phyloP scores from a whole-genome alignment of 2,113 vertebrate genomes.

The Dasyornis broadbenti region DNA sequence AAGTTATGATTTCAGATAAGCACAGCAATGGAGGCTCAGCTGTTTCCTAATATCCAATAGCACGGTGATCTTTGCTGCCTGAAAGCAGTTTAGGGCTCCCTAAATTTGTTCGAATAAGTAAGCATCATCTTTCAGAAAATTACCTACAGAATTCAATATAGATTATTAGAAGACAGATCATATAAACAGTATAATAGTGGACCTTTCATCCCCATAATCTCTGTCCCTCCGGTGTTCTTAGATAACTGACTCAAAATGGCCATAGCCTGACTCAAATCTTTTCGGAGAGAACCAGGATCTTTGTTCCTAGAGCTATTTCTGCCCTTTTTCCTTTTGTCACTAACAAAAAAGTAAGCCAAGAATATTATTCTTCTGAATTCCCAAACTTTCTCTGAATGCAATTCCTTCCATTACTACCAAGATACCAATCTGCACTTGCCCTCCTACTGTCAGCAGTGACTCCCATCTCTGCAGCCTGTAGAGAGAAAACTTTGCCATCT shows the following conservation, averaged over 20 bases:
- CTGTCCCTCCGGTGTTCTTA: background rate
- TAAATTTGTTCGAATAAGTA: conserved; percentile 33
- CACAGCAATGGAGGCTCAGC: background rate
- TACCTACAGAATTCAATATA: conserved; percentile 30
- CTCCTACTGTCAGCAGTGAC: background rate
- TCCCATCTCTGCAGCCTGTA: background rate
- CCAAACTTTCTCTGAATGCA: background rate
- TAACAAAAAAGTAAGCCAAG: background rate
- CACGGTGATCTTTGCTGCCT: background rate
- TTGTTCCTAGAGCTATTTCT: conserved; percentile 29
- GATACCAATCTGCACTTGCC: background rate
- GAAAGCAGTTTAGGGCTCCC: background rate
- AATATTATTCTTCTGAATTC: background rate
- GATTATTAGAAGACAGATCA: conserved; percentile 42
- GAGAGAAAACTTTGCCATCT: background rate
- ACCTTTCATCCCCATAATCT: conserved; percentile 49
- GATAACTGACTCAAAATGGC: conserved; percentile 7
- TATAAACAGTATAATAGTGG: conserved; percentile 36
- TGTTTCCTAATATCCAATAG: background rate
- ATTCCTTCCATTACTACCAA: background rate
- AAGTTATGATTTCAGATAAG: background rate
- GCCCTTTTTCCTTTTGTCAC: background rate
- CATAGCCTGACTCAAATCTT: background rate
- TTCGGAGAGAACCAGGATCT: background rate
- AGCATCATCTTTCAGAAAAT: conserved; percentile 59